Base-by-base conservation (phyloP, 2,888 invertebrate genomes). In the Octodonta nipae region DNA sequence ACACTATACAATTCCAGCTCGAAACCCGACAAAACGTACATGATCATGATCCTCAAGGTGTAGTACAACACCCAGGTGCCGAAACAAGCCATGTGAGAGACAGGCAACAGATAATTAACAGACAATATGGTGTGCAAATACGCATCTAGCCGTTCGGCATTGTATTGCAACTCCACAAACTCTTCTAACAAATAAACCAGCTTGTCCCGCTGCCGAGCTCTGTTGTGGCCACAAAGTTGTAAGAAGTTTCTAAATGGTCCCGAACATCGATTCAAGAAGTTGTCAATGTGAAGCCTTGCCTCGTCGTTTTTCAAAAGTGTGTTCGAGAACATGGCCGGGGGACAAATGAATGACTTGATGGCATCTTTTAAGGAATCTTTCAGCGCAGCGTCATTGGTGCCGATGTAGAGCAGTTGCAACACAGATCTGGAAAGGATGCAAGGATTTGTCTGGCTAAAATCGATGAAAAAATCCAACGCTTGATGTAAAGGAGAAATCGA, bases 1-100 rank as follows among this genome's bases (percentile, higher is more conserved):
- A 84, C 79, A 36, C 91, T 88, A 63, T 95, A 96, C 16, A 98
- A 66, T 60, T 96, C 93, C 33, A 96, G 69, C 57, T 95, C 93
- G 50, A 98, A 85, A 1, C 95, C 95, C 13, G 91, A 82, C 46
- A 95, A 71, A 20, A 93, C 69, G 61, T 91, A 95, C 55, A 89
- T 81, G 49, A 91, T 82, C 89, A 95, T 93, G 16, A 89, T 78
- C 26, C 83, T 67, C 29, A 92, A 69, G 27, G 91, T 88, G 60
- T 95, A 91, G 64, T 93, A 92, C 41, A 96, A 68, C 22, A 93
- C 77, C 93, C 95, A 96, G 1, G 92, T 92, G 33, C 85, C 85
- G 56, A 87, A 87, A 59, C 86, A 91, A 1, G 88, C 83, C 28
- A 78, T 62, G 58, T 85, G 83, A 25, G 77, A 74, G 13, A 79